A percentile compares a stretch with the other conserved stretches of the same genome.
These are phyloP conservation scores for Alosa alosa DNA, from an alignment of 2,113 vertebrate genomes.

Conservation along the genomic window DNA sequence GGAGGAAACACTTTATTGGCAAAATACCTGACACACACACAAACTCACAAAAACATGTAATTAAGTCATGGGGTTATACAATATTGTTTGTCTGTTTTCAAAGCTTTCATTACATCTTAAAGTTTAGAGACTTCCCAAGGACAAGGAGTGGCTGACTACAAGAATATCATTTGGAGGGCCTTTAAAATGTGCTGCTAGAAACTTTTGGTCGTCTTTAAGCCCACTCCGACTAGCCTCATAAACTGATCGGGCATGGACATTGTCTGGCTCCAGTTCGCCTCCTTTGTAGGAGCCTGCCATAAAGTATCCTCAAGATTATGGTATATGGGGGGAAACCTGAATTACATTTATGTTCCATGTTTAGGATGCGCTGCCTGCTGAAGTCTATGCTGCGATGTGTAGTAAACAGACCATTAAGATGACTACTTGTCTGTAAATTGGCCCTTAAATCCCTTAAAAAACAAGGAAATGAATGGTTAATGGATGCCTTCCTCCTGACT, in stretches of 20 bases:
- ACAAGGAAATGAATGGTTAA: neutral
- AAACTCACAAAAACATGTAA: constrained; percentile 33
- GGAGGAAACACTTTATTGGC: constrained; percentile 26
- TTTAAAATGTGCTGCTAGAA: neutral
- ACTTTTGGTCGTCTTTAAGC: neutral
- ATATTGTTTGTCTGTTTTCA: constrained; percentile 50
- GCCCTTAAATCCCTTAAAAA: neutral
- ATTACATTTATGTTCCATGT: neutral
- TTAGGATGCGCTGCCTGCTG: neutral
- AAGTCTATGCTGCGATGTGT: neutral
- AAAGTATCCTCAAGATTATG: neutral
- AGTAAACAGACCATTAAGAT: neutral
- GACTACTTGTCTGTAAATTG: neutral
- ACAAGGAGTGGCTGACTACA: constrained; percentile 41
- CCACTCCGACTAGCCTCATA: neutral
- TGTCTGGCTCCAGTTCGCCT: neutral
- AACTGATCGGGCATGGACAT: neutral
- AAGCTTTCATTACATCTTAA: constrained; percentile 31
- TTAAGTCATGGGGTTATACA: constrained; percentile 46
- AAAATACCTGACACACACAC: constrained; percentile 4
- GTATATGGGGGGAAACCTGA: neutral
- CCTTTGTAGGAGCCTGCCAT: neutral
- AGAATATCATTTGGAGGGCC: constrained; percentile 9
- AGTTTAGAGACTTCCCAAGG: constrained; percentile 25
- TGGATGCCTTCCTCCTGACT: neutral